These are phyloP conservation scores for Zaprionus lineosus DNA, from an alignment of 2,888 invertebrate species.

Conservation along the genomic window DNA sequence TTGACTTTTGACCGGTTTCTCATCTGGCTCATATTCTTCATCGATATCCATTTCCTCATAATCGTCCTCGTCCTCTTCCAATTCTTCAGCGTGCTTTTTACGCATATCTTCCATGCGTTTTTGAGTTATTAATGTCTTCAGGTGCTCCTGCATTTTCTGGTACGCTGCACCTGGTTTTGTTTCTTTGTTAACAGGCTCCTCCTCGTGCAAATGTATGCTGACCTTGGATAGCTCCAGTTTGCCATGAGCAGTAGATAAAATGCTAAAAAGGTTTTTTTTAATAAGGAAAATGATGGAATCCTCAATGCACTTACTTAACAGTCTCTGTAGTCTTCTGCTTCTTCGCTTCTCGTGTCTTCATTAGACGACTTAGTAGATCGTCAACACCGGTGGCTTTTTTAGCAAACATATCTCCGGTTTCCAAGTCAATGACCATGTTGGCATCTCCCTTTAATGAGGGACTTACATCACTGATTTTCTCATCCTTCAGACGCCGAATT, in stretches of 20 bases:
- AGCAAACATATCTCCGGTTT: conserved; percentile 82
- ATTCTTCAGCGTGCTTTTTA: conserved; percentile 83
- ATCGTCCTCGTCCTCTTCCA: conserved; percentile 81
- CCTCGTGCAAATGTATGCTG: conserved; percentile 67
- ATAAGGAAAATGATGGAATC: neutral
- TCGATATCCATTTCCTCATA: conserved; percentile 65
- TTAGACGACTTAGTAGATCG: conserved; percentile 88
- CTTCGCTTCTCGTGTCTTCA: conserved; percentile 86
- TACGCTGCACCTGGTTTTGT: conserved; percentile 88
- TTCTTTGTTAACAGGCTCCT: conserved; percentile 71
- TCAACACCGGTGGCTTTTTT: conserved; percentile 85
- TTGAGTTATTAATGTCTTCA: conserved; percentile 88
- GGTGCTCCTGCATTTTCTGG: conserved; percentile 87
- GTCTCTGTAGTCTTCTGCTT: conserved; percentile 85
- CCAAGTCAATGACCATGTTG: conserved; percentile 86
- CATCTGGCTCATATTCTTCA: conserved; percentile 79
- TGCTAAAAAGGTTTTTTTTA: conserved; percentile 74
- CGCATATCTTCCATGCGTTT: conserved; percentile 88
- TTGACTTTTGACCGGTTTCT: conserved; percentile 42
- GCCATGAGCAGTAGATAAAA: conserved; percentile 82
- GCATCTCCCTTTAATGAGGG: conserved; percentile 85
- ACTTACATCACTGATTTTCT: conserved; percentile 65
- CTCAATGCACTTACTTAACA: conserved; percentile 78
- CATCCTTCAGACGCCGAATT: conserved; percentile 59
- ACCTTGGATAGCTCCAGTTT: conserved; percentile 82